Conservation (phyloP, 2,888 invertebrate species). For the Lampropteryx suffumata region DNA sequence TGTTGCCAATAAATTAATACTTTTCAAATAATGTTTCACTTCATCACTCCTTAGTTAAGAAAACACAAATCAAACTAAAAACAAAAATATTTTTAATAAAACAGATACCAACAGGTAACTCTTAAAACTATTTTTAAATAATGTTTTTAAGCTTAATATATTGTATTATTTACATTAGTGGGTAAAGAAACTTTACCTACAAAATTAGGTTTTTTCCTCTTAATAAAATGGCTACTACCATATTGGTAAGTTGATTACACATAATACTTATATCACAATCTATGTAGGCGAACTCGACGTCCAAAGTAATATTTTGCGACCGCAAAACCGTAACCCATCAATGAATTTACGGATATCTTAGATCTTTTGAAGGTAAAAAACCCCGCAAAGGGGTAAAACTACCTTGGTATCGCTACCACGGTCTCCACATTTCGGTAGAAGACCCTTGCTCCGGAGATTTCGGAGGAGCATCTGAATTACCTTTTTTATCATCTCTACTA, state of each 20-base stretch:
- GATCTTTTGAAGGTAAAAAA: not conserved
- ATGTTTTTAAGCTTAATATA: slow-evolving; percentile 6
- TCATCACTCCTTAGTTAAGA: slow-evolving; percentile 17
- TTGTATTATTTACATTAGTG: not conserved
- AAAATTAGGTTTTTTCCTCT: not conserved
- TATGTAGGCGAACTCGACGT: slow-evolving; percentile 11
- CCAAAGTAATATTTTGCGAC: not conserved
- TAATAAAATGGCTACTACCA: slow-evolving; percentile 11
- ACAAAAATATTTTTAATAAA: slow-evolving; percentile 37
- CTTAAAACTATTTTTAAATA: slow-evolving; percentile 56
- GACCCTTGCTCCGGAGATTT: slow-evolving; percentile 65
- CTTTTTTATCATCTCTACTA: slow-evolving; percentile 31
- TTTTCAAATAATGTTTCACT: slow-evolving; percentile 1
- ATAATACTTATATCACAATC: slow-evolving; percentile 12
- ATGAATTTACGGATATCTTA: not conserved
- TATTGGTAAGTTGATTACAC: slow-evolving; percentile 5
- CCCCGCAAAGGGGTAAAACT: too few species aligned
- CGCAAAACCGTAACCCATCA: not conserved
- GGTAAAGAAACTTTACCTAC: not conserved
- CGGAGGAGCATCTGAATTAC: slow-evolving; percentile 57
- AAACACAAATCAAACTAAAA: slow-evolving; percentile 38
- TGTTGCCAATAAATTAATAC: slow-evolving; percentile 26
- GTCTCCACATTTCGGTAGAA: slow-evolving; percentile 73
- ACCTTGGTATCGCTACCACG: slow-evolving; percentile 54
- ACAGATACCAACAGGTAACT: slow-evolving; percentile 62